A percentile compares a stretch with the other conserved stretches of the same genome.
phyloP scores from a whole-genome alignment of 2,797 vertebrate species.

The Halcyon badia region DNA sequence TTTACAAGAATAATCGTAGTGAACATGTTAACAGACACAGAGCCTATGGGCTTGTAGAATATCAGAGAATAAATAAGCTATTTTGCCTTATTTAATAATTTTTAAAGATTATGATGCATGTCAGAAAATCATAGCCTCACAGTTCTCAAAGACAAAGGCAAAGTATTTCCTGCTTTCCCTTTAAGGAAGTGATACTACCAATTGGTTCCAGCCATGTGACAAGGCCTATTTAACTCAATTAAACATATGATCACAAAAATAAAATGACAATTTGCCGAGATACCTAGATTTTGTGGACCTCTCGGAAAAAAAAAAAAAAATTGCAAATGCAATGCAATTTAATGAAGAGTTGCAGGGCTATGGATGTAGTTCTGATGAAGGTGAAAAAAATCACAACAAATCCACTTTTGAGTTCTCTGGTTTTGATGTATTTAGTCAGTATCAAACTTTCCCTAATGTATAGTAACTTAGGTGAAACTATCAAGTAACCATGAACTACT shows the following conservation, averaged over 20 bases:
- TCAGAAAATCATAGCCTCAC: not conserved
- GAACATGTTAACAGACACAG: not conserved
- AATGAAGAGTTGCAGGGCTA: not conserved
- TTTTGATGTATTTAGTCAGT: not conserved
- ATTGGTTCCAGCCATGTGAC: fast-evolving
- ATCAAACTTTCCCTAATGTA: not conserved
- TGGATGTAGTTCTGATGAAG: not conserved
- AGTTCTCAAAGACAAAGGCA: not conserved
- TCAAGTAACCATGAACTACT: not conserved
- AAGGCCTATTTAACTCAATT: not conserved
- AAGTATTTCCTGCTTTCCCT: not conserved
- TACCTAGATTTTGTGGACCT: not conserved
- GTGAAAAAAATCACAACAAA: not conserved
- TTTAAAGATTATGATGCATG: not conserved
- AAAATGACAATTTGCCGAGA: not conserved
- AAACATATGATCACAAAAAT: not conserved
- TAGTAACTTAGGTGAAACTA: not conserved
- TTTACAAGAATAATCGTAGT: not conserved
- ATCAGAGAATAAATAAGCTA: not conserved
- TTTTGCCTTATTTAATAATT: not conserved
- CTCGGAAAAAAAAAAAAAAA: too few relatives aligned
- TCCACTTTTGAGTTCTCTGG: not conserved
- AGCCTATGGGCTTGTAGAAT: not conserved
- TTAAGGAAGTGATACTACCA: not conserved
- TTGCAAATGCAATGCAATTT: not conserved